phyloP scores from a whole-genome alignment of 2,888 invertebrate genomes.

The Halocaridina rubra region DNA sequence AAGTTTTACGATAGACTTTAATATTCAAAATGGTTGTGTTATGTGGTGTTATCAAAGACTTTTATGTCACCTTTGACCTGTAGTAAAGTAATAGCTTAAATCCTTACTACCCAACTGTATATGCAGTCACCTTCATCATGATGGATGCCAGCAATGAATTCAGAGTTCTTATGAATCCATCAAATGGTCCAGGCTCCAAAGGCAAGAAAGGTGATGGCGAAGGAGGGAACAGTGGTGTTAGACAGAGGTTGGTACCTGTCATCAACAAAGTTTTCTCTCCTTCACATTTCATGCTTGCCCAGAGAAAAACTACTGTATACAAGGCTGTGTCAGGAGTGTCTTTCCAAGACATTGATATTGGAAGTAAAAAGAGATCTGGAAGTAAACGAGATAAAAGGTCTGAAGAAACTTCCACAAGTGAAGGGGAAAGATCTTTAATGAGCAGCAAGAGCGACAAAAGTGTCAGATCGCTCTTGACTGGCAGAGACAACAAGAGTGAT shows the following conservation, averaged over 20 bases:
- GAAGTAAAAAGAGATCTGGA: constrained; percentile 30
- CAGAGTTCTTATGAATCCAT: constrained; percentile 48
- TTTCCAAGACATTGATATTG: constrained; percentile 57
- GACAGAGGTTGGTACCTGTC: constrained; percentile 51
- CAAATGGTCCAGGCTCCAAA: constrained; percentile 13
- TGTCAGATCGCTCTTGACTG: constrained; percentile 1
- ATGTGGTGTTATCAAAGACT: too few relatives aligned
- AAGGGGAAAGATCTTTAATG: constrained; percentile 36
- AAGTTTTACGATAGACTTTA: too few relatives aligned
- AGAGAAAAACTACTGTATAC: constrained; percentile 55
- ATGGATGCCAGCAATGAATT: constrained; percentile 61
- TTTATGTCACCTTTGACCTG: not conserved
- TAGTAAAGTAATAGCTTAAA: not conserved
- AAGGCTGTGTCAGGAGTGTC: constrained; percentile 61
- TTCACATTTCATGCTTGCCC: constrained; percentile 56
- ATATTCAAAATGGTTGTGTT: too few relatives aligned
- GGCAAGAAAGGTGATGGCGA: constrained; percentile 6
- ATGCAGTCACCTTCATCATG: not conserved
- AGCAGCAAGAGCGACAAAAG: constrained; percentile 16
- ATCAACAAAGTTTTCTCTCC: constrained; percentile 56
- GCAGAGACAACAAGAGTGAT: not conserved
- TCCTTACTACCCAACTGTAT: not conserved
- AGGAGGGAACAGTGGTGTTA: not conserved
- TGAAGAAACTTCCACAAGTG: constrained; percentile 26
- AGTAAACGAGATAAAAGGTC: constrained; percentile 18